Conservation (phyloP, 2,113 vertebrate genomes). For the Macquaria ambigua region DNA sequence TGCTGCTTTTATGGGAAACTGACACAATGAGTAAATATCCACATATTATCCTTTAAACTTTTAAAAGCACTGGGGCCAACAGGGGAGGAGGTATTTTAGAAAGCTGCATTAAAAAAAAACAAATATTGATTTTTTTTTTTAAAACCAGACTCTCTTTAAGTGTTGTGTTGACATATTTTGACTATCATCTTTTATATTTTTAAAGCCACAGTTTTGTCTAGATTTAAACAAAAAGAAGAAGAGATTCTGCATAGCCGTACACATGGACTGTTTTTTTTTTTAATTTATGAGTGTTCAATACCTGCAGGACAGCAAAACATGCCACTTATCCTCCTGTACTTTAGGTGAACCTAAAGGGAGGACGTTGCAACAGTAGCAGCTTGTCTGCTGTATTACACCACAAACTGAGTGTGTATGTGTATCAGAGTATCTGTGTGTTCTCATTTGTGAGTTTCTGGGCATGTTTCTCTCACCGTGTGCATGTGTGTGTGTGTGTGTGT, state of each 20-base stretch:
- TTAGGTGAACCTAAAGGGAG: conserved; percentile 53
- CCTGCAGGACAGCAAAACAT: background rate
- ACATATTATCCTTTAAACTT: conserved; percentile 62
- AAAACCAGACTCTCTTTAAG: background rate
- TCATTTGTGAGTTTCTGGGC: conserved; percentile 8
- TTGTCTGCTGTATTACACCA: conserved; percentile 23
- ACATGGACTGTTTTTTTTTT: background rate
- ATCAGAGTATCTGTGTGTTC: conserved; percentile 4
- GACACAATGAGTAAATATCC: conserved; percentile 79
- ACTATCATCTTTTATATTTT: conserved; percentile 21
- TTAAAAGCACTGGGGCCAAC: conserved; percentile 63
- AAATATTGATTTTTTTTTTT: conserved; percentile 37
- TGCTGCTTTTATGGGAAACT: conserved; percentile 75
- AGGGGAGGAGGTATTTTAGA: conserved; percentile 35
- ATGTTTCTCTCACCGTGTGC: background rate
- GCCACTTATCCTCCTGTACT: conserved; percentile 29
- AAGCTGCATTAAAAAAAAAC: conserved; percentile 22
- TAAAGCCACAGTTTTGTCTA: background rate
- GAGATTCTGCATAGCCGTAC: background rate
- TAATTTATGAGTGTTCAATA: background rate
- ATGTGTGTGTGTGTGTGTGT: conserved; percentile 2
- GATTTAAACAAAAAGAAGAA: conserved; percentile 1
- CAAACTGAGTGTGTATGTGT: conserved; percentile 7
- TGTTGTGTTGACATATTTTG: conserved; percentile 17
- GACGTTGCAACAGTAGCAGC: conserved; percentile 43